Evolutionary conservation across 2,113 vertebrate genomes (phyloP).

Genomic region (Hippocampus comes): DNA sequence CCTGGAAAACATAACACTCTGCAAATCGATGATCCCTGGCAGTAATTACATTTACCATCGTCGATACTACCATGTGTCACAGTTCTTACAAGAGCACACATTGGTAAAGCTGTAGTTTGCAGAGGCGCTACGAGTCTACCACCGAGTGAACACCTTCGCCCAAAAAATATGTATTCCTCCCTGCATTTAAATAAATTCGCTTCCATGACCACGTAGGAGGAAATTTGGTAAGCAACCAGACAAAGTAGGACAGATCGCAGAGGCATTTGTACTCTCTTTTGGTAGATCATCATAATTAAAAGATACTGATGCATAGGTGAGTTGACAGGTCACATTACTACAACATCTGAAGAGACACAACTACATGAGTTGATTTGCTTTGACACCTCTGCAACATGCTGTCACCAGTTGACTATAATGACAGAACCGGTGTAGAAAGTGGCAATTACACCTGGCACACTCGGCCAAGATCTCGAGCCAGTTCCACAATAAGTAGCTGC

Average conservation of each 20-base stretch:
- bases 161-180: too few species aligned
- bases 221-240: neutral
- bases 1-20: neutral
- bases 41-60: neutral
- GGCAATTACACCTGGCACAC: constrained; percentile 68
- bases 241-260: neutral
- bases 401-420: neutral
- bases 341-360: neutral
- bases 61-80: neutral
- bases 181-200: neutral
- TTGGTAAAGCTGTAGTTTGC: neutral
- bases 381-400: neutral
- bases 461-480: constrained; percentile 70
- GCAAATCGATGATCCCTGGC: neutral
- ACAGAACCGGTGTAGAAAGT: too few species aligned
- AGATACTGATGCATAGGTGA: neutral
- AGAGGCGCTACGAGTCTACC: neutral
- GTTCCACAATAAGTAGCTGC: constrained; percentile 70
- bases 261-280: neutral
- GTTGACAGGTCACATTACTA: neutral
- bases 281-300: neutral
- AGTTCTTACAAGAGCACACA: neutral
- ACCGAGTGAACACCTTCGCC: neutral
- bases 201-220: neutral
- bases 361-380: neutral